phyloP scores from a whole-genome alignment of 2,888 invertebrate species.

The Hylaea fasciaria region DNA sequence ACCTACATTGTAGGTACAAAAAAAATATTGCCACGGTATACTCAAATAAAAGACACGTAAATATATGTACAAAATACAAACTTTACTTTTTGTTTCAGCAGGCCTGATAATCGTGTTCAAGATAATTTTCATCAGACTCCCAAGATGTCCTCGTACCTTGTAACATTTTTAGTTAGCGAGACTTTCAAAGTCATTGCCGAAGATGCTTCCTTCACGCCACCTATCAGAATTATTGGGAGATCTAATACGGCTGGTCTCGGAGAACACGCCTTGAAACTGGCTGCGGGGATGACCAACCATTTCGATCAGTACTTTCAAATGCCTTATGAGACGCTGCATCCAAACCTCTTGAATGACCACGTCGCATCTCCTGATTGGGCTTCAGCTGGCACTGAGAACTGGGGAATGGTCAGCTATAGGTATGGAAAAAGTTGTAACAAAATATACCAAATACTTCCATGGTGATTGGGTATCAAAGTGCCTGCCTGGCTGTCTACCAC shows the following conservation, averaged over 20 bases:
- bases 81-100: slow-evolving; percentile 48
- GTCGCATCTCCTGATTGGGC: slow-evolving; percentile 80
- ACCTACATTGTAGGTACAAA: too few species aligned
- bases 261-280: slow-evolving; percentile 61
- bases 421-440: slow-evolving; percentile 40
- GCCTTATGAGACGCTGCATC: slow-evolving; percentile 66
- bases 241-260: slow-evolving; percentile 71
- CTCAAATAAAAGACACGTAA: not conserved
- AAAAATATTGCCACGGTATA: too few species aligned
- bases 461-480: too few species aligned
- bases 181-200: slow-evolving; percentile 71
- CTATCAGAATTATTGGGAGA: slow-evolving; percentile 75
- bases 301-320: slow-evolving; percentile 72
- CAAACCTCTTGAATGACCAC: slow-evolving; percentile 72
- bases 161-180: slow-evolving; percentile 91
- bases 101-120: slow-evolving; percentile 48
- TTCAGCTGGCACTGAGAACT: slow-evolving; percentile 79
- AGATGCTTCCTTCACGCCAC: slow-evolving; percentile 60
- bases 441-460: too few species aligned
- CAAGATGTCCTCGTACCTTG: slow-evolving; percentile 92
- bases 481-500: too few species aligned
- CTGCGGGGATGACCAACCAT: slow-evolving; percentile 69
- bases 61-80: not conserved
- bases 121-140: slow-evolving; percentile 83
- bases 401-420: slow-evolving; percentile 83